Percentiles rank a stretch among this genome's conserved stretches.
These are phyloP conservation scores for Nemurella pictetii DNA, from an alignment of 2,888 invertebrate genomes.

Conservation along the genomic window DNA sequence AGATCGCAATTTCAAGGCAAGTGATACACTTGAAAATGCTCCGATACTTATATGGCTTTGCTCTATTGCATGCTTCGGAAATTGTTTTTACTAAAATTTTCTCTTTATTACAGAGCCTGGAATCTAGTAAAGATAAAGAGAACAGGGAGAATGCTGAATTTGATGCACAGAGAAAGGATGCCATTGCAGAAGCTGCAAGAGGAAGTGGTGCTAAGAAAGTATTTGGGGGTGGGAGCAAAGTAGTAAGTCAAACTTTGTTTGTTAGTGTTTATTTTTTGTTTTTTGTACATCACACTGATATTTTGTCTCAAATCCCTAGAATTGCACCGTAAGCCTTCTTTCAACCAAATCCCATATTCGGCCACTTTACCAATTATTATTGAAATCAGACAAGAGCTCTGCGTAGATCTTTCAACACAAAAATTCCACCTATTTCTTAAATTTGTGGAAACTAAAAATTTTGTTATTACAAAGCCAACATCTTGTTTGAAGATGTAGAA, in stretches of 20 bases:
- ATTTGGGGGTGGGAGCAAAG: constrained; percentile 59
- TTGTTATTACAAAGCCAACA: too few species aligned
- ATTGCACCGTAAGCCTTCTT: too few species aligned
- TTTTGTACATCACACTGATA: too few species aligned
- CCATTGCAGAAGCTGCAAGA: constrained; percentile 84
- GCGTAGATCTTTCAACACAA: too few species aligned
- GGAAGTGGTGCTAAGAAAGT: constrained; percentile 56
- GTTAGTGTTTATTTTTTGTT: not conserved
- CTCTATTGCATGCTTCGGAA: not conserved
- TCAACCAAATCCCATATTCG: too few species aligned
- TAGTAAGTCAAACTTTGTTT: constrained; percentile 45
- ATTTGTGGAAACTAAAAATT: too few species aligned
- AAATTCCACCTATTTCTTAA: too few species aligned
- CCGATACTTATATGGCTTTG: not conserved
- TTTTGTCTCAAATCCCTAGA: too few species aligned
- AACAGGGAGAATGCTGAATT: constrained; percentile 78
- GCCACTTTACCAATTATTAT: too few species aligned
- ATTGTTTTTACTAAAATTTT: not conserved
- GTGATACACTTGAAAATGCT: not conserved
- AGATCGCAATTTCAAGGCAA: constrained; percentile 62
- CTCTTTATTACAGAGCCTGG: constrained; percentile 40
- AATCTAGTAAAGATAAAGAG: constrained; percentile 58
- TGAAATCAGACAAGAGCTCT: too few species aligned
- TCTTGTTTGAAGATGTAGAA: too few species aligned
- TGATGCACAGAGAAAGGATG: constrained; percentile 85